Evolutionary conservation across 1,140 invertebrate genomes (phyloP).

Genomic region (Cyrtorhinus lividipennis): DNA sequence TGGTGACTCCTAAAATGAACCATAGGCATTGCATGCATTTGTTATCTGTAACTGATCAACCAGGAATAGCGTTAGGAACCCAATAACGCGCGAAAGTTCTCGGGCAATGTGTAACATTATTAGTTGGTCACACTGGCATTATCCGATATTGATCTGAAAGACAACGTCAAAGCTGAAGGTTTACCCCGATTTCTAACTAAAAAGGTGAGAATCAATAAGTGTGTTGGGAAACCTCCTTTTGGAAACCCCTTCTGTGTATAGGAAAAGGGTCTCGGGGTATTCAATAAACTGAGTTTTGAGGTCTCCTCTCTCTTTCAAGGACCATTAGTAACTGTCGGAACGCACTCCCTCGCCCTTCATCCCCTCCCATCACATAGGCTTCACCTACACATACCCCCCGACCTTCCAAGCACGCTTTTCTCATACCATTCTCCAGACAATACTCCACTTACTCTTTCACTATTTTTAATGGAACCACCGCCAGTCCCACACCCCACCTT

Average conservation of each 20-base stretch:
- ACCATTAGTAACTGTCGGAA: constrained; percentile 10
- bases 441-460: constrained; percentile 12
- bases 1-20: too few relatives aligned
- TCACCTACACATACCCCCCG: neutral
- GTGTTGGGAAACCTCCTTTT: neutral
- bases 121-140: too few relatives aligned
- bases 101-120: too few relatives aligned
- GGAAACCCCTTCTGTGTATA: too few relatives aligned
- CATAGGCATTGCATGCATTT: too few relatives aligned
- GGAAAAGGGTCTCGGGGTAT: constrained; percentile 4
- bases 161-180: too few relatives aligned
- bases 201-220: neutral
- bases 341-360: neutral
- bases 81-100: too few relatives aligned
- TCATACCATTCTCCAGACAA: constrained; percentile 7
- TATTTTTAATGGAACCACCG: constrained; percentile 16
- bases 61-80: too few relatives aligned
- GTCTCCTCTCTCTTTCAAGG: constrained; percentile 13
- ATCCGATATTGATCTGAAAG: too few relatives aligned
- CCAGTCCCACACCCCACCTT: too few relatives aligned
- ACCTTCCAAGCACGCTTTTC: neutral
- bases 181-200: neutral
- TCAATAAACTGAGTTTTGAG: constrained; percentile 17
- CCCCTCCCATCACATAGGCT: neutral
- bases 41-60: too few relatives aligned